Conservation (phyloP, 2,888 invertebrate species). For the Entomobrya multifasciata region DNA sequence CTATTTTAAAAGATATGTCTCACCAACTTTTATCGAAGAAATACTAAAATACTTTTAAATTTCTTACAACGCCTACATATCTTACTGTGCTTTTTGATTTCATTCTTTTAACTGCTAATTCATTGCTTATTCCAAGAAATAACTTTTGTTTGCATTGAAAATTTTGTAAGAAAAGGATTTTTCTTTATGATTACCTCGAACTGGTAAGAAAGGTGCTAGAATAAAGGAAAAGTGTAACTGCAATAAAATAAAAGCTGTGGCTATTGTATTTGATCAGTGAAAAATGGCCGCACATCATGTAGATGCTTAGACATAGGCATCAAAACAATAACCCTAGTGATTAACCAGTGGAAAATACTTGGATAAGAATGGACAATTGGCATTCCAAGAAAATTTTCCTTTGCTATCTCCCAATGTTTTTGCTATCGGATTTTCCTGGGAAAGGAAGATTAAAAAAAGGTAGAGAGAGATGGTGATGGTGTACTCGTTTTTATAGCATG, state of each 20-base stretch:
- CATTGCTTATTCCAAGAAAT: conserved; percentile 24
- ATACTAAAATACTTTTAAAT: background rate
- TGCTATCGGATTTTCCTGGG: conserved; percentile 11
- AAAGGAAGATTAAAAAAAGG: background rate
- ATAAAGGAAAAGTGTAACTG: background rate
- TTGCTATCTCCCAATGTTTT: background rate
- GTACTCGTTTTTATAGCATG: background rate
- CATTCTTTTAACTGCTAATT: background rate
- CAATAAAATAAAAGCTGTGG: background rate
- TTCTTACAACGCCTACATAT: background rate
- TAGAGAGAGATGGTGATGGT: background rate
- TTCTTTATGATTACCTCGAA: conserved; percentile 31
- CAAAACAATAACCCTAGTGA: background rate
- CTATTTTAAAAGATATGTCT: background rate
- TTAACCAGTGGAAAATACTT: background rate
- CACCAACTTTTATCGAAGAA: background rate
- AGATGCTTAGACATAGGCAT: background rate
- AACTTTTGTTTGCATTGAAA: background rate
- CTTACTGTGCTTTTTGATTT: background rate
- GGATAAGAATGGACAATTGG: background rate
- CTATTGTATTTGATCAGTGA: background rate
- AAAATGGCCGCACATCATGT: background rate
- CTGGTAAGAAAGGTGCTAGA: background rate
- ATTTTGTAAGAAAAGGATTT: background rate
- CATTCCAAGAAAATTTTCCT: conserved; percentile 24